Percentiles rank a stretch among this genome's conserved stretches.
Conservation (phyloP, 2,797 vertebrate species). For the Hafferia zeledoni region DNA sequence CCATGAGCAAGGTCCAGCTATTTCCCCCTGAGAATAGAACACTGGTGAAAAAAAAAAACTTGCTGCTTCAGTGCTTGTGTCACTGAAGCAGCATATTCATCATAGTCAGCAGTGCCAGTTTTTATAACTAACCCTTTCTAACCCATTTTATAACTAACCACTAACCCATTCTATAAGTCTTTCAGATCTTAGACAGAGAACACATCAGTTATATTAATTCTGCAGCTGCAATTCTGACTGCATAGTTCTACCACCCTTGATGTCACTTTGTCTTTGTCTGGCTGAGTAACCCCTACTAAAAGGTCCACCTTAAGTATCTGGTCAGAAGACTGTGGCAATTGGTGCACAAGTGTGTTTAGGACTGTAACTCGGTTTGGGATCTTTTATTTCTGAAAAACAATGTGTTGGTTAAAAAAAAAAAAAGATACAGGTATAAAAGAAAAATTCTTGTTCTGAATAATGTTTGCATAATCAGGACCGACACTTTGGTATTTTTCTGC, state of each 20-base stretch:
- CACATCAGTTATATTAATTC: not conserved
- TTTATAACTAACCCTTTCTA: not conserved
- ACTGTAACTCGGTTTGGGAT: not conserved
- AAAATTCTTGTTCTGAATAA: conserved; percentile 20
- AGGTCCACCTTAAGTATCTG: not conserved
- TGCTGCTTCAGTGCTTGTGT: not conserved
- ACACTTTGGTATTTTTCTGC: not conserved
- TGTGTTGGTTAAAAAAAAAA: not conserved
- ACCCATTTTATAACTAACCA: not conserved
- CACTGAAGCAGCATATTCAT: not conserved
- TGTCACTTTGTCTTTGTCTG: not conserved
- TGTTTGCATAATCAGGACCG: conserved; percentile 4
- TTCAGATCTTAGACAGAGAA: not conserved
- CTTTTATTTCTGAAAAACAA: not conserved
- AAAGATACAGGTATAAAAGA: not conserved
- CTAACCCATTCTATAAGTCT: not conserved
- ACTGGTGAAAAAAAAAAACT: not conserved
- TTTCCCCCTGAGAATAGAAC: not conserved
- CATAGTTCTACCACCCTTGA: not conserved
- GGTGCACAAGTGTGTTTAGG: not conserved
- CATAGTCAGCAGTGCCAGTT: not conserved
- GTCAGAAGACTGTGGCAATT: not conserved
- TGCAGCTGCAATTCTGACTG: not conserved
- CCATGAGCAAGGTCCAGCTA: not conserved
- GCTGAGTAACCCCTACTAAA: not conserved